Base-by-base conservation (phyloP, 2,888 invertebrate species). In the Geotrupes spiniger region DNA sequence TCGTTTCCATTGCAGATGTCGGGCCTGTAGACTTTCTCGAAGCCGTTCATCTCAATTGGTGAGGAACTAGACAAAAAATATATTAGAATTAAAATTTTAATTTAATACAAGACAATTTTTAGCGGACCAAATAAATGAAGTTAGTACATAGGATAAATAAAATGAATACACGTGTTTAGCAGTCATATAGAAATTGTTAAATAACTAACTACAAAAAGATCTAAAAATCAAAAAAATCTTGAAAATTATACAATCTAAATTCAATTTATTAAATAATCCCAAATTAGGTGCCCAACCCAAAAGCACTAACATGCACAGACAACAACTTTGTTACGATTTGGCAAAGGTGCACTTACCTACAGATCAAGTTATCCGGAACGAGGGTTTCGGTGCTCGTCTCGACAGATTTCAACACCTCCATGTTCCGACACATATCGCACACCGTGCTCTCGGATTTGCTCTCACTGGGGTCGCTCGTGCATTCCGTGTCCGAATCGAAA, bases 371-470 rank as follows among this genome's bases (percentile, higher is more conserved):
- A 33, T 70, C 71, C 42, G 75, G 74, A 36, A 76, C 76, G 52
- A 78, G 62, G 10, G 78, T 79, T 55, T 79, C 78, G 31, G 78
- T 78, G 63, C 78, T 78, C 26, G 77, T 78, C 60, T 78, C 76
- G 36, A 69, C 65, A n/a, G 72, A 71, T 45, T 65, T 66, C 14
- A 48, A 17, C 14, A 51, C 44, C 6, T 51, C 39, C 3, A 37
- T 36, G 14, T 25, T 33, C 8, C 31, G 25, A 15, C 17, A 28
- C 6, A 44, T 40, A 36, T 59, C 58, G 42, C 59, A 60, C 26
- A 54, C 42, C 28, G 69, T 66, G 50, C 62, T 61, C 51, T 68
- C 68, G 28, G 66, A 66, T 41, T 55, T 57, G 42, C 62, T 65
- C 42, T 64, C 66, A 29, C 63, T 63, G 11, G 58, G 58, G 21